phyloP scores from a whole-genome alignment of 2,797 vertebrate species.

The Sarcophilus harrisii region DNA sequence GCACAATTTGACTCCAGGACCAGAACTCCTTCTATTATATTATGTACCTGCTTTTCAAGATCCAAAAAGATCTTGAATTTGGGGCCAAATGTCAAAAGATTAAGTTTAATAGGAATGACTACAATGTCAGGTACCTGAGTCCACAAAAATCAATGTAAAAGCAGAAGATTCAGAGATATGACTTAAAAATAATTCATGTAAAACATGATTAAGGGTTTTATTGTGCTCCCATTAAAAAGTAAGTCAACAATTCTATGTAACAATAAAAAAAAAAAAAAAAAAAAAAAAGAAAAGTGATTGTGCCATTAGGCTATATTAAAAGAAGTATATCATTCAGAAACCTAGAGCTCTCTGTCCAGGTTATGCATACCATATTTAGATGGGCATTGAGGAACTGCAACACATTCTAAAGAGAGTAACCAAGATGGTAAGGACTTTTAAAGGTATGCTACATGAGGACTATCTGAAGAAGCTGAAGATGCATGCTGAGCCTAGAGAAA shows the following conservation, averaged over 20 bases:
- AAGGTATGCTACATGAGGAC: neutral
- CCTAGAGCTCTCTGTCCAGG: neutral
- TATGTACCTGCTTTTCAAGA: neutral
- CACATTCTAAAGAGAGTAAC: neutral
- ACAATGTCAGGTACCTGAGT: neutral
- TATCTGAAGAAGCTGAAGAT: neutral
- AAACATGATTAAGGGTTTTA: neutral
- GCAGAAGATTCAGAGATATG: neutral
- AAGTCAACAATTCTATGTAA: neutral
- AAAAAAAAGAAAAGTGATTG: neutral
- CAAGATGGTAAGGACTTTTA: neutral
- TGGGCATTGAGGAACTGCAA: neutral
- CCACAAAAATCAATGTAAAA: neutral
- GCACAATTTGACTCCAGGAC: neutral
- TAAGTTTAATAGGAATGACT: neutral
- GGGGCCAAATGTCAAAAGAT: neutral
- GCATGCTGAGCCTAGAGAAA: neutral
- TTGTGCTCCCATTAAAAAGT: neutral
- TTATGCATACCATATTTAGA: neutral
- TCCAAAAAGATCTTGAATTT: neutral
- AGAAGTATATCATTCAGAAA: neutral
- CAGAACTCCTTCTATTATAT: too few relatives aligned
- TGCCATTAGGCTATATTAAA: neutral
- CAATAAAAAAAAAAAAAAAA: neutral
- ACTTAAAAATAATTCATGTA: neutral